Base-by-base conservation (phyloP, 2,888 invertebrate species). In the Chydorus sphaericus region DNA sequence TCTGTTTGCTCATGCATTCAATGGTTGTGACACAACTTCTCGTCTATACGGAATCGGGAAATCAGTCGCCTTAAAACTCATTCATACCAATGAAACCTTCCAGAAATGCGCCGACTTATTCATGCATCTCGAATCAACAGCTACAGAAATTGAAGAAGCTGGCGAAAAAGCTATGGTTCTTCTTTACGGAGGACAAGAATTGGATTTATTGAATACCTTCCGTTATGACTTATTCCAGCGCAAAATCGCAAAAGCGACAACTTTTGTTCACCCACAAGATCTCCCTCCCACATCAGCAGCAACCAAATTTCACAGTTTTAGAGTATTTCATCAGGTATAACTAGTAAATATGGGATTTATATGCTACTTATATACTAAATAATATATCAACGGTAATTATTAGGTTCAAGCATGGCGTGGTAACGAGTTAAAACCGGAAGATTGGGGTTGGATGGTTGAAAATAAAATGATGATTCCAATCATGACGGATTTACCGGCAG, bases 31-130 rank as follows among this genome's bases (percentile, higher is more conserved):
- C n/a, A n/a, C n/a, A n/a, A n/a, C n/a, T n/a, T n/a, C n/a, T n/a
- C n/a, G n/a, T n/a, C n/a, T n/a, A n/a, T n/a, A n/a, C n/a, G n/a
- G n/a, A n/a, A n/a, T n/a, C 28, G 18, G 18, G 28, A 18, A 26
- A 50, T 50, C 50, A 28, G 28, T 28, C 50, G 28, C 28, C n/a
- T n/a, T 16, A 11, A 50, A 50, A 8, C 50, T 50, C 50, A 8
- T 28, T 28, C 8, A 50, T 50, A 37, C 37, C 18, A 37, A 37
- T 37, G 18, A 18, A 16, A 18, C n/a, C 18, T 37, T 37, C 11
- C n/a, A 37, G 18, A 37, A 16, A 16, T 37, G n/a, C 16, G n/a
- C 37, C 5, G 18, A 37, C n/a, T 5, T 37, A 37, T 37, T 37
- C 37, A 16, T 16, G n/a, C 16, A 37, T n/a, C 18, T 18, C 5